A percentile compares a stretch with the other conserved stretches of the same genome.
phyloP scores from a whole-genome alignment of 2,888 invertebrate species.

The Hypolimnas misippus region DNA sequence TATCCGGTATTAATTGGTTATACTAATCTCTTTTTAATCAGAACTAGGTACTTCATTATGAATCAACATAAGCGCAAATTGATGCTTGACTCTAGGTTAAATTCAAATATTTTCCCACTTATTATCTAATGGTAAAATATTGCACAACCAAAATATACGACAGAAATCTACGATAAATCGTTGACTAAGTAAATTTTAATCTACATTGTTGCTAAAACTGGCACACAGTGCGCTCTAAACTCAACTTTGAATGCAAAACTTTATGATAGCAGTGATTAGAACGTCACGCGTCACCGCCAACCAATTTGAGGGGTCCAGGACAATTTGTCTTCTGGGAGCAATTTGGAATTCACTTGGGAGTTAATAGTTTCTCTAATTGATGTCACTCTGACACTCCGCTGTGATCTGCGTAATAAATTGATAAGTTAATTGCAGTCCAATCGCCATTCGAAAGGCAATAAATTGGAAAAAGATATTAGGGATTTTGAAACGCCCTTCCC shows the following conservation, averaged over 20 bases:
- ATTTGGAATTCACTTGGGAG: conserved; percentile 67
- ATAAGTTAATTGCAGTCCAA: conserved; percentile 35
- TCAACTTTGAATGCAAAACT: conserved; percentile 24
- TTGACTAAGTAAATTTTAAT: neutral
- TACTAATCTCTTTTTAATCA: no score
- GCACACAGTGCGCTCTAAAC: neutral
- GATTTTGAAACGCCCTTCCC: conserved; percentile 14
- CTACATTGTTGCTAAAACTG: conserved; percentile 3
- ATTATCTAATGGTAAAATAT: no score
- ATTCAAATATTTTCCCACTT: neutral
- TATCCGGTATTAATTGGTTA: no score
- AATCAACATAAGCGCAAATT: no score
- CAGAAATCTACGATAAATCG: neutral
- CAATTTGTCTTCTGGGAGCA: conserved; percentile 47
- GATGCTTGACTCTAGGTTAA: no score
- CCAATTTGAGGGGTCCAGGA: conserved; percentile 36
- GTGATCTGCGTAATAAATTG: conserved; percentile 35
- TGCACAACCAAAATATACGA: no score
- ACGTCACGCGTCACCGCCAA: conserved; percentile 32
- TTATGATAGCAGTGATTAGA: conserved; percentile 31
- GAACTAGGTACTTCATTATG: no score
- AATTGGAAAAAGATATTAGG: conserved; percentile 14
- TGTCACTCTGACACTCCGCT: conserved; percentile 50
- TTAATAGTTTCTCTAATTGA: conserved; percentile 73
- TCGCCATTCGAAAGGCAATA: conserved; percentile 17